These are phyloP conservation scores for Trichoplusia ni DNA, from an alignment of 1,140 invertebrate genomes.

Conservation along the genomic window DNA sequence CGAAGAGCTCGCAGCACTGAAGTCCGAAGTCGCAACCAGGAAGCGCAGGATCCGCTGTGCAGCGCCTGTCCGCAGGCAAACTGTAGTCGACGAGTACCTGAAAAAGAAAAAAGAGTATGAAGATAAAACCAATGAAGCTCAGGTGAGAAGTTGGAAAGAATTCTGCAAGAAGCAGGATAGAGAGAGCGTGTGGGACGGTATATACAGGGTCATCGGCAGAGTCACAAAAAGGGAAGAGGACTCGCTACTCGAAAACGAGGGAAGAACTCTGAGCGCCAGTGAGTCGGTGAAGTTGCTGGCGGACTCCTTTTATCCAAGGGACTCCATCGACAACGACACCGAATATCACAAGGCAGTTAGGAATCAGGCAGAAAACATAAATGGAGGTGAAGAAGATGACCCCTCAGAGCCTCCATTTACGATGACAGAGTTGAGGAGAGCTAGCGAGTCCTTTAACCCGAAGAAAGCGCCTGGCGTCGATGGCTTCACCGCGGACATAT, in stretches of 20 bases:
- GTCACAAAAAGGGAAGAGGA: no score
- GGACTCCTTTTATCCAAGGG: constrained; percentile 31
- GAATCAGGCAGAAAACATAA: not conserved
- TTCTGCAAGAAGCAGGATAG: constrained; percentile 33
- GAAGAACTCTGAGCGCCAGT: not conserved
- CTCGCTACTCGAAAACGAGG: not conserved
- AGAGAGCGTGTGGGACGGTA: no score
- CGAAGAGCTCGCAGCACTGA: constrained; percentile 18
- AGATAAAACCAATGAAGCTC: not conserved
- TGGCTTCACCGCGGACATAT: constrained; percentile 27
- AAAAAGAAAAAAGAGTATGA: constrained; percentile 24
- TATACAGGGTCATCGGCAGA: no score
- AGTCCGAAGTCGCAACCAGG: no score
- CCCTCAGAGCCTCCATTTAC: constrained; percentile 35
- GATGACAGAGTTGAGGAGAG: not conserved
- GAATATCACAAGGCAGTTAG: not conserved
- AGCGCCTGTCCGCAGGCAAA: not conserved
- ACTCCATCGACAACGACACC: constrained; percentile 6
- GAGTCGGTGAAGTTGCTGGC: constrained; percentile 28
- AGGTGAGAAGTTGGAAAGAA: constrained; percentile 18
- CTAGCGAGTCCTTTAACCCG: constrained; percentile 19
- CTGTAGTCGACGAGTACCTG: constrained; percentile 27
- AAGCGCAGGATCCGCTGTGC: not conserved
- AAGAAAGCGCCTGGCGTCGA: constrained; percentile 46
- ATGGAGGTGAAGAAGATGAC: not conserved